Percentiles rank a stretch among this genome's conserved stretches.
Evolutionary conservation across 2,113 vertebrate genomes (phyloP).

Genomic region (Hystrix cristata): DNA sequence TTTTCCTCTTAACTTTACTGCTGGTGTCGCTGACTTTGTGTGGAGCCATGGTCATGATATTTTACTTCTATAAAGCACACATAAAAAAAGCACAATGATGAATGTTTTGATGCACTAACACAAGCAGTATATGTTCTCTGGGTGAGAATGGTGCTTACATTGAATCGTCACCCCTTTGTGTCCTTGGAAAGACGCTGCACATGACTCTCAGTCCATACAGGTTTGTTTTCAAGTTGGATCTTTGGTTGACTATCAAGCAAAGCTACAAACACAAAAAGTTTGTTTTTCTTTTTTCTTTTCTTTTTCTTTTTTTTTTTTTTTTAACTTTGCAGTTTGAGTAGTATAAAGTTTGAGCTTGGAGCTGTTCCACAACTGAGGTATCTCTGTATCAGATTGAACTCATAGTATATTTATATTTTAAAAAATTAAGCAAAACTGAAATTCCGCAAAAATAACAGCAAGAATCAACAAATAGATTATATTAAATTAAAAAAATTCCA

Average conservation of each 20-base stretch:
- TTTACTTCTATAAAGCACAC: not conserved
- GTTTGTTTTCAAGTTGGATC: not conserved
- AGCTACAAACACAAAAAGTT: not conserved
- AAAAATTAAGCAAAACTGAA: not conserved
- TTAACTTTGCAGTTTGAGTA: not conserved
- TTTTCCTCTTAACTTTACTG: not conserved
- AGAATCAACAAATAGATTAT: not conserved
- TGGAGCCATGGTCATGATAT: not conserved
- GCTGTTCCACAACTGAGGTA: not conserved
- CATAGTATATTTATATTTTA: not conserved
- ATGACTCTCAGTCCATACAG: too few species aligned
- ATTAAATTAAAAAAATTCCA: not conserved
- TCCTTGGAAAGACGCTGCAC: not conserved
- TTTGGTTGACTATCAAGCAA: not conserved
- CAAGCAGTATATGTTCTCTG: not conserved
- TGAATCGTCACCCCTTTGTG: not conserved
- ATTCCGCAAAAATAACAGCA: not conserved
- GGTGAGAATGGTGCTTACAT: not conserved
- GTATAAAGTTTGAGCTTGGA: not conserved
- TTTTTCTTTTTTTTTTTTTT: not conserved
- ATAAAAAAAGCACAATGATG: not conserved
- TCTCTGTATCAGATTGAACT: not conserved
- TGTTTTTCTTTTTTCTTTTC: too few species aligned
- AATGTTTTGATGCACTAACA: not conserved
- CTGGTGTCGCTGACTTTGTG: not conserved